These are phyloP conservation scores for Glaucopsyche alexis DNA, from an alignment of 2,888 invertebrate genomes.

Conservation along the genomic window DNA sequence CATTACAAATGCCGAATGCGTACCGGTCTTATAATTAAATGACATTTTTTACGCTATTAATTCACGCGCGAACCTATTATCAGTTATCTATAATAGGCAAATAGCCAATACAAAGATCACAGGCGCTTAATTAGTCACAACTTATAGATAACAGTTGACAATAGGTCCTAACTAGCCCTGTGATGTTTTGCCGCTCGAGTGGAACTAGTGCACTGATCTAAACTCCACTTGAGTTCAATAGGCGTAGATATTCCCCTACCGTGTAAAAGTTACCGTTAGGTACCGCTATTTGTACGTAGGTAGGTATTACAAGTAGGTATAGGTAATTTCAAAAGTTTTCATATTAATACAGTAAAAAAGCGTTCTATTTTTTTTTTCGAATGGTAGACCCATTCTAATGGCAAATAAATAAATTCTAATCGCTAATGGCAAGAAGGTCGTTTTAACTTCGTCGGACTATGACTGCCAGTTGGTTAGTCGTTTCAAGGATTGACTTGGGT, in stretches of 20 bases:
- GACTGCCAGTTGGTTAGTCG: no score
- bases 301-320: no score
- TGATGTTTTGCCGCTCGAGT: slow-evolving; percentile 1
- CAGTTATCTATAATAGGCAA: not conserved
- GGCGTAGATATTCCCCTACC: not conserved
- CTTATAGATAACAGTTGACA: not conserved
- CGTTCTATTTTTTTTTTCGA: no score
- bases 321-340: no score
- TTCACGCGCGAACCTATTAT: not conserved
- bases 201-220: not conserved
- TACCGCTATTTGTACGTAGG: not conserved
- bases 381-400: no score
- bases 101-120: not conserved
- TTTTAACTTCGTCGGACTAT: no score
- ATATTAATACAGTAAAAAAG: no score
- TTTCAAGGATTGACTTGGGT: no score
- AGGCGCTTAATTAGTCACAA: not conserved
- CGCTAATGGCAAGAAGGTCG: no score
- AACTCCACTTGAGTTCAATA: not conserved
- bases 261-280: not conserved
- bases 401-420: no score
- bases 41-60: not conserved
- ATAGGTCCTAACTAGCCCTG: not conserved
- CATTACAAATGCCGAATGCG: no score
- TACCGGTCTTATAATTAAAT: no score